These are phyloP conservation scores for Palythoa grandiflora DNA, from an alignment of 92 coral and sea anemone genomes.

Conservation along the genomic window DNA sequence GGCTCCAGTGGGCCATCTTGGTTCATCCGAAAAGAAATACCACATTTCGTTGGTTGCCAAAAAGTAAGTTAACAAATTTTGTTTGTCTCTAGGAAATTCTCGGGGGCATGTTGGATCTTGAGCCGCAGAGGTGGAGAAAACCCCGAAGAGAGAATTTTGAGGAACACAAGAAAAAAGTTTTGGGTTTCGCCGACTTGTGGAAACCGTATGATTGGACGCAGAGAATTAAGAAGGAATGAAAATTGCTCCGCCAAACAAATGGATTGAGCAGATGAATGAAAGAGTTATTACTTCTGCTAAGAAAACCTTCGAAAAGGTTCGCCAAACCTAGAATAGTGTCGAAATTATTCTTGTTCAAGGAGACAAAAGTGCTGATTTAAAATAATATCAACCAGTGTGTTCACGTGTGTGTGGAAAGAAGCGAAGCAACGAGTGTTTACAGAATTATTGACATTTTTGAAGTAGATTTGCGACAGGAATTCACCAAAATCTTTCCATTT, in stretches of 20 bases:
- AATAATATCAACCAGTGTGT: no score
- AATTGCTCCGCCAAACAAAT: background rate
- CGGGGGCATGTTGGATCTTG: constrained; percentile 98
- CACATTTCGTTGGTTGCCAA: background rate
- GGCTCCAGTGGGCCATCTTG: no score
- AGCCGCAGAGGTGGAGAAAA: constrained; percentile 93
- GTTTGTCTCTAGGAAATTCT: constrained; percentile 82
- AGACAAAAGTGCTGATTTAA: no score
- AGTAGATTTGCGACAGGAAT: no score
- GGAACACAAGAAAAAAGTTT: constrained; percentile 93
- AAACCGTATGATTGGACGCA: constrained; percentile 98
- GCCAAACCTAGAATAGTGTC: background rate
- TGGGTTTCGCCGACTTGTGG: constrained; percentile 97
- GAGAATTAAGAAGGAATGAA: constrained; percentile 66
- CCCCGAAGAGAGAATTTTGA: constrained; percentile 94
- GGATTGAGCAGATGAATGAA: background rate
- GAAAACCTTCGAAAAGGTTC: background rate
- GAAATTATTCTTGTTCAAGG: no score
- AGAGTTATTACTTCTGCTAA: background rate
- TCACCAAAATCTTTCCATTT: no score
- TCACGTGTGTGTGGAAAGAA: no score
- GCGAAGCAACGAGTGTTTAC: no score
- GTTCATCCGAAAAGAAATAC: background rate
- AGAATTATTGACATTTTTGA: no score
- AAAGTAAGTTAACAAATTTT: background rate